Percentiles rank a stretch among this genome's conserved stretches.
Conservation (phyloP, 2,113 vertebrate genomes). For the Gymnarchus niloticus region DNA sequence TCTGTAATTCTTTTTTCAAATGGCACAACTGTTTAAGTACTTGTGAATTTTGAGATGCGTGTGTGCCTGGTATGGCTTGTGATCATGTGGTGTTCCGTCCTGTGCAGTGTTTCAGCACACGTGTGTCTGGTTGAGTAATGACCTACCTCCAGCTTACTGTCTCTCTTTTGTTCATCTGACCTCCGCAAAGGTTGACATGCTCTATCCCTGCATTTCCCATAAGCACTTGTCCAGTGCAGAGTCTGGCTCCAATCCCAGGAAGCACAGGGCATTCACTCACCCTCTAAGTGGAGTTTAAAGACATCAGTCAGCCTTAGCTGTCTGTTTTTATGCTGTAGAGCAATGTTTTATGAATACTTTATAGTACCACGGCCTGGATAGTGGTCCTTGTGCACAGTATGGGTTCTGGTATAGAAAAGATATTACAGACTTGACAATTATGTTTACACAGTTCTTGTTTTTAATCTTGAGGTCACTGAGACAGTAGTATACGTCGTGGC, state of each 20-base stretch:
- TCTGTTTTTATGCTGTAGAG: no score
- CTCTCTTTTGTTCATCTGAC: background rate
- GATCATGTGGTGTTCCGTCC: no score
- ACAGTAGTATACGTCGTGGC: background rate
- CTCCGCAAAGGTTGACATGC: background rate
- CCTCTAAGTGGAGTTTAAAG: background rate
- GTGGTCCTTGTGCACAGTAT: rapidly evolving
- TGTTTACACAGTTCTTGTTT: background rate
- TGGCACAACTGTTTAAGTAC: no score
- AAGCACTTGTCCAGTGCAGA: background rate
- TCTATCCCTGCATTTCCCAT: background rate
- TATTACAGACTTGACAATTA: background rate
- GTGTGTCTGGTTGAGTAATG: background rate
- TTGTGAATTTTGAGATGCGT: no score
- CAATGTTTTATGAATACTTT: no score
- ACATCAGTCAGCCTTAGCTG: no score
- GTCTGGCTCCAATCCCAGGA: background rate
- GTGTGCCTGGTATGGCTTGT: no score
- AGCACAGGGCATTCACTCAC: no score
- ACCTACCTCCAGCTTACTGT: background rate
- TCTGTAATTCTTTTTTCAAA: background rate
- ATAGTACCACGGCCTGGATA: no score
- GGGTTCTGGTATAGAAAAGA: background rate
- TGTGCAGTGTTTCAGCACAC: background rate
- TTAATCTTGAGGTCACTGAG: background rate